Evolutionary conservation across 2,113 vertebrate genomes (phyloP).

Genomic region (Coturnix japonica): DNA sequence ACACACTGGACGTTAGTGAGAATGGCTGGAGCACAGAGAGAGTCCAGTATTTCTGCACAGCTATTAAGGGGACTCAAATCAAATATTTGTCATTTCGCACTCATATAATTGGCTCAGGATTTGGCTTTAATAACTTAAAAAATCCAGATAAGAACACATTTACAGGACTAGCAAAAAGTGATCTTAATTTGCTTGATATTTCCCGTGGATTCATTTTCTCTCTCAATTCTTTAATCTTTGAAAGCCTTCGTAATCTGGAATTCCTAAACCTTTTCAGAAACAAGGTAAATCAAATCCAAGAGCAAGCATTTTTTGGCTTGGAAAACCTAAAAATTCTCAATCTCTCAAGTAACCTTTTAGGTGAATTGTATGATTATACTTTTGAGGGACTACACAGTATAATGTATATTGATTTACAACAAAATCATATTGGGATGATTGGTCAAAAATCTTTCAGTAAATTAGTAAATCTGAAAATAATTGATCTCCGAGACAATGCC

Average conservation of each 20-base stretch:
- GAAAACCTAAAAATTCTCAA: conserved; percentile 78
- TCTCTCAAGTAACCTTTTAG: conserved; percentile 86
- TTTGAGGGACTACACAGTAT: conserved; percentile 79
- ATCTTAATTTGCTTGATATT: conserved; percentile 75
- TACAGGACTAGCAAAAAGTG: conserved; percentile 77
- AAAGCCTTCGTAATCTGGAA: conserved; percentile 59
- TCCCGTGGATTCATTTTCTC: conserved; percentile 78
- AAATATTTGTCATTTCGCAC: conserved; percentile 32
- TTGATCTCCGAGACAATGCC: conserved; percentile 86
- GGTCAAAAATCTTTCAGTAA: conserved; percentile 69
- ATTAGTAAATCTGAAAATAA: conserved; percentile 67
- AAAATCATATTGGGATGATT: conserved; percentile 87
- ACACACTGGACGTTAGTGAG: conserved; percentile 68
- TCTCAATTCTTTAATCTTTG: conserved; percentile 76
- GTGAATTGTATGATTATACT: conserved; percentile 76
- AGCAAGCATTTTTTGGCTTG: conserved; percentile 81
- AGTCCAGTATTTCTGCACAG: conserved; percentile 67
- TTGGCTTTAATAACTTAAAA: conserved; percentile 77
- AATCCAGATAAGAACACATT: conserved; percentile 86
- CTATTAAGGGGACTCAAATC: conserved; percentile 80
- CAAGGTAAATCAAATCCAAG: conserved; percentile 83
- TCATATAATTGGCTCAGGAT: conserved; percentile 77
- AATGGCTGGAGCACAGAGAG: conserved; percentile 66
- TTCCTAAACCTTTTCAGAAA: conserved; percentile 81
- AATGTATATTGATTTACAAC: conserved; percentile 79